A percentile compares a stretch with the other conserved stretches of the same genome.
phyloP scores from a whole-genome alignment of 1,140 invertebrate species.

The silkworm (Bombyx mori) region DNA sequence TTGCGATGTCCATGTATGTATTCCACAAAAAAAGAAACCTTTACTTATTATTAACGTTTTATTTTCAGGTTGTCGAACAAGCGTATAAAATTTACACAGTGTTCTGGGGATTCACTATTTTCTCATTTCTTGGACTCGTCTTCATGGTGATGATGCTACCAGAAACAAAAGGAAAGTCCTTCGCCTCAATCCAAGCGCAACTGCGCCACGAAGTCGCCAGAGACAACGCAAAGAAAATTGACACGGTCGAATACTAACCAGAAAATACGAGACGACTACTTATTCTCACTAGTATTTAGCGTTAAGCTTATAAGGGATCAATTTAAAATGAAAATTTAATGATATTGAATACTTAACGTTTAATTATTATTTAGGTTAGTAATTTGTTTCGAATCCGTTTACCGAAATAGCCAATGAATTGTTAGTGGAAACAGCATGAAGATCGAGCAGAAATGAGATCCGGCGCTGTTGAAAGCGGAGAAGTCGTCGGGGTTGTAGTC shows the following conservation, averaged over 20 bases:
- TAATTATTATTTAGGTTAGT: constrained; percentile 41
- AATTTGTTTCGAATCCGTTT: constrained; percentile 24
- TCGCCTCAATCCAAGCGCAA: constrained; percentile 69
- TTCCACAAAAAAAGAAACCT: neutral
- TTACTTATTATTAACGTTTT: constrained; percentile 9
- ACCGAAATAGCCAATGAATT: constrained; percentile 43
- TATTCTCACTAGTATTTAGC: constrained; percentile 29
- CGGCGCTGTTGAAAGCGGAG: constrained; percentile 43
- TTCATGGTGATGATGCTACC: constrained; percentile 79
- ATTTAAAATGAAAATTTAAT: constrained; percentile 53
- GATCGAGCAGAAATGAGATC: constrained; percentile 28
- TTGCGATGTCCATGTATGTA: no score
- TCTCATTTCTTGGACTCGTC: constrained; percentile 75
- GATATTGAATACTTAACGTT: constrained; percentile 26
- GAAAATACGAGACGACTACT: constrained; percentile 6
- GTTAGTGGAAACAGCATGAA: constrained; percentile 36
- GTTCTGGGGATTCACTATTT: constrained; percentile 81
- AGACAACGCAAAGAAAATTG: constrained; percentile 58
- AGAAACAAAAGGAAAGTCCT: constrained; percentile 87
- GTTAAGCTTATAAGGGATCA: constrained; percentile 54
- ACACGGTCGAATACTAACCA: constrained; percentile 59
- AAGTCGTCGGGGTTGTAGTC: constrained; percentile 65
- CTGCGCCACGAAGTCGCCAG: constrained; percentile 49
- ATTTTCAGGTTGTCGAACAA: constrained; percentile 71
- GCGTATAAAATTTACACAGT: constrained; percentile 76